Evolutionary conservation across 2,888 invertebrate genomes (phyloP).

Genomic region (Chymomyza amoena): DNA sequence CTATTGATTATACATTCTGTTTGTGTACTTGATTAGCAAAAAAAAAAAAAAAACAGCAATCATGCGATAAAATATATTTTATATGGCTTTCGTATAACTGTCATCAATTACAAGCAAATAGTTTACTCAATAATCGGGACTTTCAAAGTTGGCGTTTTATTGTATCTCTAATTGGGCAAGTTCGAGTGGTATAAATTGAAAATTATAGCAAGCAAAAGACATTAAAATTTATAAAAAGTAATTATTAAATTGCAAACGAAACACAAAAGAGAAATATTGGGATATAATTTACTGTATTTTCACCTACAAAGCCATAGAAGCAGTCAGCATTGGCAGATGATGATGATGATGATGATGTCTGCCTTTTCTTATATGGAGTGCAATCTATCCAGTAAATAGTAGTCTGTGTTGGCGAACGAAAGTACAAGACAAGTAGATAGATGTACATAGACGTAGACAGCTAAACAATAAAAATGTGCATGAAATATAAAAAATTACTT

Average conservation of each 20-base stretch:
- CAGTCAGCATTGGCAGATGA: not conserved
- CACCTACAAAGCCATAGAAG: slow-evolving; percentile 54
- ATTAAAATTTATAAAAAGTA: slow-evolving; percentile 24
- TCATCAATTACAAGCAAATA: slow-evolving; percentile 25
- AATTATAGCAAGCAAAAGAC: not conserved
- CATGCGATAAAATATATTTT: not conserved
- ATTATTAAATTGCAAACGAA: slow-evolving; percentile 55
- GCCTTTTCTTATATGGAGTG: not conserved
- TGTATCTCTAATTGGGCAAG: not conserved
- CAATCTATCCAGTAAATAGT: not conserved
- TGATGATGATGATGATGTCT: not conserved
- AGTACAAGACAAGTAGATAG: not conserved
- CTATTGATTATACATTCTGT: not conserved
- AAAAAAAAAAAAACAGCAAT: not conserved
- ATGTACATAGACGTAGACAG: too few relatives aligned
- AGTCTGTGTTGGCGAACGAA: not conserved
- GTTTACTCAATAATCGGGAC: not conserved
- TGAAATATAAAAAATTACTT: slow-evolving; percentile 23
- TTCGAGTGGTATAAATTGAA: not conserved
- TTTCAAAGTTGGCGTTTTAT: slow-evolving; percentile 26
- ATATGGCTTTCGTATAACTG: not conserved
- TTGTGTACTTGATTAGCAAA: not conserved
- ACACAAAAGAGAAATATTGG: not conserved
- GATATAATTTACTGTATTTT: slow-evolving; percentile 55
- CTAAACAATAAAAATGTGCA: slow-evolving; percentile 9